Percentiles rank a stretch among this genome's conserved stretches.
Conservation (phyloP, 2,113 vertebrate species). For the Syngnathus scovelli region DNA sequence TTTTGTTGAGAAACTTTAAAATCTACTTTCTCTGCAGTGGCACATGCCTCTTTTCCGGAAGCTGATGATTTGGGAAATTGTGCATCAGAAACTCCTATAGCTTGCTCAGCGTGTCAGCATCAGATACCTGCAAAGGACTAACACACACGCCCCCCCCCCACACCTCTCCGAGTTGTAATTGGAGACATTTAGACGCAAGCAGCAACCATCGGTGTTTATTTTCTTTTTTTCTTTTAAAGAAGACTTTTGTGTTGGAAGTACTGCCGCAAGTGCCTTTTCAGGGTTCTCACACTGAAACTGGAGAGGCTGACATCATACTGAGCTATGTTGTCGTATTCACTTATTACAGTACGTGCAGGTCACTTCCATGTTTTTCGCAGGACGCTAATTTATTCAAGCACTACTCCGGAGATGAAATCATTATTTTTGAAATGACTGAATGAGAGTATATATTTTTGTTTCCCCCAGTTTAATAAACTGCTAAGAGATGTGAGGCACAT, state of each 20-base stretch:
- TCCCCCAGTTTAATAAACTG: not conserved
- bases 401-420: not conserved
- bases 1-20: not conserved
- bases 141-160: not conserved
- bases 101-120: not conserved
- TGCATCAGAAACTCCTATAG: conserved; percentile 84
- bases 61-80: conserved; percentile 93
- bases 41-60: conserved; percentile 90
- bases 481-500: conserved; percentile 1
- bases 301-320: not conserved
- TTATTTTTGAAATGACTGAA: conserved; percentile 42
- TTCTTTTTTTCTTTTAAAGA: conserved; percentile 10
- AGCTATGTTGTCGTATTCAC: not conserved
- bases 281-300: conserved; percentile 22
- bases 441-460: conserved; percentile 17
- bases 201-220: conserved; percentile 34
- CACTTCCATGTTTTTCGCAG: not conserved
- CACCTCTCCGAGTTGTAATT: conserved; percentile 63
- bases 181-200: conserved; percentile 37
- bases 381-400: not conserved
- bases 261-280: conserved; percentile 63
- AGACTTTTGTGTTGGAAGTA: conserved; percentile 29
- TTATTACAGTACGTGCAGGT: not conserved
- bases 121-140: not conserved
- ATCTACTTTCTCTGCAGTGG: conserved; percentile 58